Conservation (phyloP, 1,140 invertebrate genomes). For the Phymastichus coffea region DNA sequence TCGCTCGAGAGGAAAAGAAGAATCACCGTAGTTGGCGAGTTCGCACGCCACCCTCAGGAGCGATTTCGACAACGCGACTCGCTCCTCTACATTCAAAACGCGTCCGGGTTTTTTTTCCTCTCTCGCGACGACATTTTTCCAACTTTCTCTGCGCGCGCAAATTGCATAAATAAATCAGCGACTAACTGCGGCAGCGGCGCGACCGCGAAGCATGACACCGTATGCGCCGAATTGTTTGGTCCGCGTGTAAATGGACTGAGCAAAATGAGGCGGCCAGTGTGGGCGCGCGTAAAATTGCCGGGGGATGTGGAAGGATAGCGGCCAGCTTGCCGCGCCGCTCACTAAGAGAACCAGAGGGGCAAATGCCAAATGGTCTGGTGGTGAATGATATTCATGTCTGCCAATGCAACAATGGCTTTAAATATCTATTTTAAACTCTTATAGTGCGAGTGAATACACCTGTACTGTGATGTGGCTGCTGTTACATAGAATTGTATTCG, state of each 20-base stretch:
- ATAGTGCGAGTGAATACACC: too few species aligned
- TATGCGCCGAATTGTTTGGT: conserved; percentile 3
- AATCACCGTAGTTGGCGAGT: not conserved
- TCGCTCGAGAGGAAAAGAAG: not conserved
- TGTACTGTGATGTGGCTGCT: too few species aligned
- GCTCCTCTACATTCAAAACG: not conserved
- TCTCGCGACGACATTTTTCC: not conserved
- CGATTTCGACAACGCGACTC: conserved; percentile 12
- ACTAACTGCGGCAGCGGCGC: not conserved
- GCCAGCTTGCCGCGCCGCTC: too few species aligned
- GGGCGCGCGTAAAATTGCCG: not conserved
- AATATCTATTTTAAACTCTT: too few species aligned
- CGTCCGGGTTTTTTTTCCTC: not conserved
- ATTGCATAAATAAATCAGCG: conserved; percentile 11
- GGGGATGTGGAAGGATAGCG: too few species aligned
- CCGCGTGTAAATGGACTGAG: too few species aligned
- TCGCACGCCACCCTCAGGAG: conserved; percentile 2
- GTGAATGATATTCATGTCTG: too few species aligned
- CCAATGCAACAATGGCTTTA: too few species aligned
- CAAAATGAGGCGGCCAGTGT: too few species aligned
- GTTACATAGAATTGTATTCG: too few species aligned
- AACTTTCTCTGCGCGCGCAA: not conserved
- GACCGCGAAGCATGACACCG: not conserved
- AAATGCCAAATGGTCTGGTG: not conserved
- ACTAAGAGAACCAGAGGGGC: not conserved